Evolutionary conservation across 2,888 invertebrate genomes (phyloP).

Genomic region (Lydus trimaculatus): DNA sequence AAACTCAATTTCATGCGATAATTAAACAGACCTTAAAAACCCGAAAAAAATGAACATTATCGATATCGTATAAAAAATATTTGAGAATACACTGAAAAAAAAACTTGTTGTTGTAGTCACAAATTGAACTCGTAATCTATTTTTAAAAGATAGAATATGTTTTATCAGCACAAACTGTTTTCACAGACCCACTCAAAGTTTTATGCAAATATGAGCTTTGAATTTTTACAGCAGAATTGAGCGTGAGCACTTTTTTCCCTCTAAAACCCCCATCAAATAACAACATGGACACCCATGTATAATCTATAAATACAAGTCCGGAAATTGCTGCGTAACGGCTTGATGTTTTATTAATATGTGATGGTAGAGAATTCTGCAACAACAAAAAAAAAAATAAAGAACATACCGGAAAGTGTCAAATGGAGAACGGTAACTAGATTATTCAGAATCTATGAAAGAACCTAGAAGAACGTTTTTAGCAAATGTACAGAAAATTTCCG

Average conservation of each 20-base stretch:
- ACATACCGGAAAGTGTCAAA: not conserved
- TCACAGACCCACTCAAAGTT: not conserved
- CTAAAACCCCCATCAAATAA: constrained; percentile 8
- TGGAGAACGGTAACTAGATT: not conserved
- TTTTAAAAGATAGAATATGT: not conserved
- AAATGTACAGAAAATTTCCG: not conserved
- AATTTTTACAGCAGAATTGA: constrained; percentile 12
- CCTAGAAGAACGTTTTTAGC: not conserved
- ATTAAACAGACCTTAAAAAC: not conserved
- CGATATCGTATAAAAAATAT: not conserved
- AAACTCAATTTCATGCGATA: not conserved
- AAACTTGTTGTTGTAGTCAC: not conserved
- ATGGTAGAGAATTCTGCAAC: not conserved
- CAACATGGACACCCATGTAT: constrained; percentile 19
- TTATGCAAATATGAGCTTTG: constrained; percentile 15
- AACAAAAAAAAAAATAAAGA: not conserved
- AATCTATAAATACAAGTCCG: constrained; percentile 23
- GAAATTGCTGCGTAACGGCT: constrained; percentile 23
- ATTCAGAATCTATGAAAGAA: not conserved
- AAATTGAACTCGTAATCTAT: not conserved
- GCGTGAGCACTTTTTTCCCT: constrained; percentile 11
- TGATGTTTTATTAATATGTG: constrained; percentile 23
- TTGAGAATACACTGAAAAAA: not conserved
- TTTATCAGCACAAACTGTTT: not conserved
- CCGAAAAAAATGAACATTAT: not conserved